Evolutionary conservation across 2,888 invertebrate genomes (phyloP).

Genomic region (Heliconius hortense): DNA sequence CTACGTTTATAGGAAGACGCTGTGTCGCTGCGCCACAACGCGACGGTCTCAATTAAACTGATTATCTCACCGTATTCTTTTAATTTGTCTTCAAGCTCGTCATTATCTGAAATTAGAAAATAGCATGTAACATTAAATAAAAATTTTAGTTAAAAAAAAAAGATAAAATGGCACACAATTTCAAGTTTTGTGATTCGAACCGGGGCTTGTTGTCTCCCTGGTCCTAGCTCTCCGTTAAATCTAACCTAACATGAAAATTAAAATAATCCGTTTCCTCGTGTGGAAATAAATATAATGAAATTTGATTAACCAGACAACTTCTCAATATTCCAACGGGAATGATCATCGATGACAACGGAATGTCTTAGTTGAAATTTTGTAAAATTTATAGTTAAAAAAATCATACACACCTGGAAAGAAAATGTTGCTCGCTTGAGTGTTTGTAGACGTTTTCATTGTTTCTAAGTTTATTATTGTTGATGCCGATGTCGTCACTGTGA

Average conservation of each 20-base stretch:
- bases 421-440: neutral
- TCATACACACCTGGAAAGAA: neutral
- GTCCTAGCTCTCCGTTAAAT: too few species aligned
- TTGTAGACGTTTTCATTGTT: neutral
- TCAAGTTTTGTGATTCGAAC: too few species aligned
- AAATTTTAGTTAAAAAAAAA: too few species aligned
- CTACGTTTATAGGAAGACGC: too few species aligned
- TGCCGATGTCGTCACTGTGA: neutral
- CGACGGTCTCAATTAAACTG: too few species aligned
- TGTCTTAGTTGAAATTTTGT: too few species aligned
- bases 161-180: too few species aligned
- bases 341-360: too few species aligned
- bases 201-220: too few species aligned
- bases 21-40: too few species aligned
- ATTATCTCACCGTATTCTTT: constrained; percentile 60
- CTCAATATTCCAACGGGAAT: too few species aligned
- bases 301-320: too few species aligned
- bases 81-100: constrained; percentile 65
- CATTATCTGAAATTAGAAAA: constrained; percentile 62
- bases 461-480: neutral
- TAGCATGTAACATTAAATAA: neutral
- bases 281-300: neutral
- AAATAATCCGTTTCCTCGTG: neutral
- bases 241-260: neutral
- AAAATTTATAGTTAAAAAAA: neutral